Conservation (phyloP, 1,140 invertebrate species). For the Maconellicoccus hirsutus region DNA sequence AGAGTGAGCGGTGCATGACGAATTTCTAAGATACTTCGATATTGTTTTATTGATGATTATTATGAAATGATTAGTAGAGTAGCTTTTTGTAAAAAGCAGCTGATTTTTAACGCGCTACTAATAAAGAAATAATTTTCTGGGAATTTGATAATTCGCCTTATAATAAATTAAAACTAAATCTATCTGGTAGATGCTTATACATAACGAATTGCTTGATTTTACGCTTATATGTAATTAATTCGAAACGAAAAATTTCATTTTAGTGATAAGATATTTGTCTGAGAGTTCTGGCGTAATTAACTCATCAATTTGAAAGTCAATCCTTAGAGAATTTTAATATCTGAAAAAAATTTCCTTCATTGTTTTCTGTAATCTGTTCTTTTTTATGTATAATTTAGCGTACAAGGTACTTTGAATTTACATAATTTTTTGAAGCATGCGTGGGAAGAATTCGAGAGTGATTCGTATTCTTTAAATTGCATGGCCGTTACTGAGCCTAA, state of each 20-base stretch:
- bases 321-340: not conserved
- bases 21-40: too few relatives aligned
- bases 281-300: not conserved
- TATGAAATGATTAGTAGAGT: too few relatives aligned
- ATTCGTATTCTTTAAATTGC: conserved; percentile 41
- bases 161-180: not conserved
- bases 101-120: too few relatives aligned
- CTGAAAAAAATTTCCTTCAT: not conserved
- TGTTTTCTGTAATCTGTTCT: conserved; percentile 4
- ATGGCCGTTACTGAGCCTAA: conserved; percentile 35
- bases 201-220: not conserved
- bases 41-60: too few relatives aligned
- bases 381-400: conserved; percentile 4
- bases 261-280: not conserved
- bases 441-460: conserved; percentile 22
- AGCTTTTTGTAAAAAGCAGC: too few relatives aligned
- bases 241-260: not conserved
- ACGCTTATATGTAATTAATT: not conserved
- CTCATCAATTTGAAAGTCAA: not conserved
- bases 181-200: not conserved
- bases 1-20: too few relatives aligned
- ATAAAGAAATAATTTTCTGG: too few relatives aligned
- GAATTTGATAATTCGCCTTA: not conserved
- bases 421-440: conserved; percentile 20
- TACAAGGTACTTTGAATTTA: conserved; percentile 15